Percentiles rank a stretch among this genome's conserved stretches.
Evolutionary conservation across 2,113 vertebrate genomes (phyloP).

Genomic region (Meleagris gallopavo): DNA sequence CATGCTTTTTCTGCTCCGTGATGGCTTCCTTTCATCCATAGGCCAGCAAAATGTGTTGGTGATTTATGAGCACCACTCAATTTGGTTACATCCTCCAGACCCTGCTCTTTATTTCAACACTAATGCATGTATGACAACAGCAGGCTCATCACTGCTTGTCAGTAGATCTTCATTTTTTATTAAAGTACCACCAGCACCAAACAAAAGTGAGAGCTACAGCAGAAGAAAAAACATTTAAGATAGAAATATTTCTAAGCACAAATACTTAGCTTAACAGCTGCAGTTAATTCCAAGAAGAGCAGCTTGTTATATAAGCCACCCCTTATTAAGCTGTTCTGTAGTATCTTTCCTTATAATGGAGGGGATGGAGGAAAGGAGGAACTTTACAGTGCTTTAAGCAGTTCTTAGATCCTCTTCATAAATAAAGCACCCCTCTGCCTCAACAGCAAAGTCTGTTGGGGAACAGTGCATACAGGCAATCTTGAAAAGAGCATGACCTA

Average conservation of each 20-base stretch:
- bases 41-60: constrained; percentile 77
- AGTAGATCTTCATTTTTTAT: constrained; percentile 66
- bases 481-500: not conserved
- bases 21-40: constrained; percentile 88
- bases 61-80: constrained; percentile 68
- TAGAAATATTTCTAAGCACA: constrained; percentile 49
- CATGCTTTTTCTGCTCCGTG: constrained; percentile 88
- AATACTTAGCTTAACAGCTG: constrained; percentile 25
- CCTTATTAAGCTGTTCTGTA: constrained; percentile 15
- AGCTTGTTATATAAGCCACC: constrained; percentile 21
- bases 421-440: not conserved
- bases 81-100: constrained; percentile 33
- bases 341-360: not conserved
- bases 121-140: constrained; percentile 41
- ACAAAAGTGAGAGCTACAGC: constrained; percentile 27
- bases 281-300: constrained; percentile 51
- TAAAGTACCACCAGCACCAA: constrained; percentile 81
- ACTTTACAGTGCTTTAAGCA: not conserved
- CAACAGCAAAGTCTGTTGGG: constrained; percentile 20
- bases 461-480: not conserved
- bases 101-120: constrained; percentile 47
- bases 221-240: not conserved
- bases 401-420: not conserved
- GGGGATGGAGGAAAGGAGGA: not conserved
- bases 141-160: constrained; percentile 58